These are phyloP conservation scores for Drosophila murphyi DNA, from an alignment of 1,140 invertebrate species.

Conservation along the genomic window DNA sequence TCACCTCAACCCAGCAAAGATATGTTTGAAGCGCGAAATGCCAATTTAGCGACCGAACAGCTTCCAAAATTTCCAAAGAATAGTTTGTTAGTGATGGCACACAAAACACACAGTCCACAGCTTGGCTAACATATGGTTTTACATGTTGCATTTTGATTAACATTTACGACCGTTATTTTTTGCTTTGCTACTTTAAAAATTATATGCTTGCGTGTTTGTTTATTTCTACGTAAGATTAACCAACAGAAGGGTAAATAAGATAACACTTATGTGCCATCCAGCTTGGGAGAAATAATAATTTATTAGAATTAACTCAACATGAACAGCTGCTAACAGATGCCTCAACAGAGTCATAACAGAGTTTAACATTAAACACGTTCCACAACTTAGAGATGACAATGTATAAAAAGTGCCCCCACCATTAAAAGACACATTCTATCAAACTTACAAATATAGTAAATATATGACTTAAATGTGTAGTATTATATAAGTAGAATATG, in stretches of 20 bases:
- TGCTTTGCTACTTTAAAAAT: neutral
- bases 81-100: neutral
- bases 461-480: no score
- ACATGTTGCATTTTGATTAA: neutral
- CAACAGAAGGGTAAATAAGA: neutral
- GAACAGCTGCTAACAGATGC: neutral
- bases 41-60: neutral
- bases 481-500: neutral
- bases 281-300: no score
- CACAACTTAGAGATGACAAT: neutral
- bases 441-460: neutral
- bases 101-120: constrained; percentile 5
- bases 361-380: neutral
- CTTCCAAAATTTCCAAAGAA: neutral
- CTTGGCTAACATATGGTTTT: neutral
- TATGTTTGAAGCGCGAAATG: neutral
- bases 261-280: no score
- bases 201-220: no score
- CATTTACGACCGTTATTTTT: neutral
- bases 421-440: neutral
- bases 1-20: neutral
- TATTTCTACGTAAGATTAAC: neutral
- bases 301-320: neutral
- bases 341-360: neutral
- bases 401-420: neutral